Base-by-base conservation (phyloP, 2,888 invertebrate species). In the Stratiomys singularior region DNA sequence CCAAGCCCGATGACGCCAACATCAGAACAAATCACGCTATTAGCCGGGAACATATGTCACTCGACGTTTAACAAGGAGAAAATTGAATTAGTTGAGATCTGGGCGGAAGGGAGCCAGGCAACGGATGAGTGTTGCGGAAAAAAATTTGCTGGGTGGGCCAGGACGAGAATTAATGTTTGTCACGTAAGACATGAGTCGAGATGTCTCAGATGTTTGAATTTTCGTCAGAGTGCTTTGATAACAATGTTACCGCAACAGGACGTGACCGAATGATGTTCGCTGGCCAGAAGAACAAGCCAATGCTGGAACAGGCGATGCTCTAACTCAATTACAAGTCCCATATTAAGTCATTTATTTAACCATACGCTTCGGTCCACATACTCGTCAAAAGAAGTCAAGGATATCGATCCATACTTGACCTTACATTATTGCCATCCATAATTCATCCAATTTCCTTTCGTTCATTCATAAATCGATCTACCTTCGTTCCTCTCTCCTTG, bases 131-230 rank as follows among this genome's bases (percentile, higher is more conserved):
- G 60, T 7, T 25, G 25, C 13, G 60, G 23, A 18, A 25, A 23
- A 25, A 21, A 60, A n/a, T n/a, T n/a, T 21, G 28, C 37, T 21
- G 18, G 28, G 71, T 44, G 44, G 47, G 23, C 13, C 28, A 15
- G 52, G 37, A 52, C 47, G 77, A 72, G 58, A 76, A 78, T 78
- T 79, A 74, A 79, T 79, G 79, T 78, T 66, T 79, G 79, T 79
- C 79, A 79, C 79, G 79, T 79, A 79, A 79, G 9, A 37, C 37
- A 37, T 37, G 5, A 9, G 37, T 5, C 9, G 37, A 37, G 37
- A 37, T n/a, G 77, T 66, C 79, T 78, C 79, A 79, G 79, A 78
- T 79, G 79, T 77, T 72, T 67, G 69, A 67, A 79, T 66, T 76
- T 76, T 44, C 76, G 46, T 63, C 72, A 25, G 47, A 78, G 79